Evolutionary conservation across 1,140 invertebrate species (phyloP).

Genomic region (Eumaeus atala): DNA sequence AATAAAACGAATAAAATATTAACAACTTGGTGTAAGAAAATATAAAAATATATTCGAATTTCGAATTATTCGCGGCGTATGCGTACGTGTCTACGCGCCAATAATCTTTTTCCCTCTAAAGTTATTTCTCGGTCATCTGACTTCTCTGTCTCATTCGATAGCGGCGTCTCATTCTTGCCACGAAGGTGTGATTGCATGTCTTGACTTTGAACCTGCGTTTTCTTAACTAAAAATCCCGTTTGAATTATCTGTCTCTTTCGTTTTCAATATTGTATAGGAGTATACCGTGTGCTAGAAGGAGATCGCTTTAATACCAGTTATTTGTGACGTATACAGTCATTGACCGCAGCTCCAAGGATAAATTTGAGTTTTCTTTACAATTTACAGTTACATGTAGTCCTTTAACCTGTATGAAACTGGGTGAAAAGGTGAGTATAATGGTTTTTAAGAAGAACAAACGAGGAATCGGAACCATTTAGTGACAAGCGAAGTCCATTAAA

Average conservation of each 20-base stretch:
- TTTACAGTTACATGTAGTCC: conserved; percentile 54
- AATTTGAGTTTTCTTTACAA: conserved; percentile 1
- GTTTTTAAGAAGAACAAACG: not conserved
- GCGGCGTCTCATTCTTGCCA: not conserved
- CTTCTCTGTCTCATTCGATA: not conserved
- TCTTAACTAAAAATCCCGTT: conserved; percentile 58
- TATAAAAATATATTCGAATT: conserved; percentile 20
- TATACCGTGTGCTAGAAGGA: conserved; percentile 28
- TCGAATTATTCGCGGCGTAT: conserved; percentile 30
- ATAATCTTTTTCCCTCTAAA: conserved; percentile 41
- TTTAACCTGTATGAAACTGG: conserved; percentile 38
- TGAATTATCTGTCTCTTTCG: conserved; percentile 38
- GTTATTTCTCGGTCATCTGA: not conserved
- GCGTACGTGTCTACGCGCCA: conserved; percentile 38
- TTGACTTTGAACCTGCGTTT: conserved; percentile 51
- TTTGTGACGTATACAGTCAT: conserved; percentile 56
- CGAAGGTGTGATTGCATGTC: conserved; percentile 22
- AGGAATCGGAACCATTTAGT: no score
- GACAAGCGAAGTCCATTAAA: no score
- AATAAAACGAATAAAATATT: not conserved
- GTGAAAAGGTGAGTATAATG: not conserved
- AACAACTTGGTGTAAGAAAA: not conserved
- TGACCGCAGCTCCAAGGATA: conserved; percentile 48
- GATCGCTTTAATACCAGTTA: conserved; percentile 46
- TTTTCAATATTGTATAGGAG: conserved; percentile 3